phyloP scores from a whole-genome alignment of 64 coral and sea anemone genomes.

The Trachythela sp. region DNA sequence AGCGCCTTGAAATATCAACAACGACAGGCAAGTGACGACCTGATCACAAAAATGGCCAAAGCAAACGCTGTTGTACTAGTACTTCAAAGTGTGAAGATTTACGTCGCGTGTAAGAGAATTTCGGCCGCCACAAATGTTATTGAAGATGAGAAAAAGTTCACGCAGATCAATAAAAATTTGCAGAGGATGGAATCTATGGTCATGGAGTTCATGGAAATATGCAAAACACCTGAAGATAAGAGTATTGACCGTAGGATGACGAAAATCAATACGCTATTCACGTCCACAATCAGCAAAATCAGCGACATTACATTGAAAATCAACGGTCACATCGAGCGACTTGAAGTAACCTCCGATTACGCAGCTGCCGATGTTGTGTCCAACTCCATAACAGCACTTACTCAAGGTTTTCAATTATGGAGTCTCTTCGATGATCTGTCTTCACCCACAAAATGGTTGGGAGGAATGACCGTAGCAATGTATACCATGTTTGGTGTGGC shows the following conservation, averaged over 20 bases:
- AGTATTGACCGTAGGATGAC: conserved; percentile 36
- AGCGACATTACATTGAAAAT: conserved; percentile 50
- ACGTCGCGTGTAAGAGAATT: conserved; percentile 50
- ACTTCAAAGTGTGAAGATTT: conserved; percentile 56
- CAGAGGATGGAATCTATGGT: conserved; percentile 54
- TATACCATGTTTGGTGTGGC: background rate
- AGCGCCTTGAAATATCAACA: conserved; percentile 50
- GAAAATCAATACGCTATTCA: conserved; percentile 52
- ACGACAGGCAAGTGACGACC: conserved; percentile 43
- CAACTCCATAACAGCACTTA: conserved; percentile 33
- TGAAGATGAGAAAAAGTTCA: conserved; percentile 42
- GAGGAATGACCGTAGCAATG: conserved; percentile 19
- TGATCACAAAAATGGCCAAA: conserved; percentile 54
- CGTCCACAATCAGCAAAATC: conserved; percentile 46
- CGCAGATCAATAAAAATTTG: conserved; percentile 35
- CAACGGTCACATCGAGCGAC: conserved; percentile 63
- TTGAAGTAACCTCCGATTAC: conserved; percentile 59
- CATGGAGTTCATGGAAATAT: conserved; percentile 50
- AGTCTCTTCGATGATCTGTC: conserved; percentile 39
- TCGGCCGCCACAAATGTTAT: conserved; percentile 58
- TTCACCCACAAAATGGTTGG: conserved; percentile 31
- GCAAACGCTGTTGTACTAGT: conserved; percentile 22
- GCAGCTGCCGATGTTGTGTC: conserved; percentile 40
- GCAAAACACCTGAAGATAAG: conserved; percentile 29
- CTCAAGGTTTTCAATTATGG: conserved; percentile 61